A percentile compares a stretch with the other conserved stretches of the same genome.
These are phyloP conservation scores for Helicoverpa zea DNA, from an alignment of 1,140 invertebrate species.

Conservation along the genomic window DNA sequence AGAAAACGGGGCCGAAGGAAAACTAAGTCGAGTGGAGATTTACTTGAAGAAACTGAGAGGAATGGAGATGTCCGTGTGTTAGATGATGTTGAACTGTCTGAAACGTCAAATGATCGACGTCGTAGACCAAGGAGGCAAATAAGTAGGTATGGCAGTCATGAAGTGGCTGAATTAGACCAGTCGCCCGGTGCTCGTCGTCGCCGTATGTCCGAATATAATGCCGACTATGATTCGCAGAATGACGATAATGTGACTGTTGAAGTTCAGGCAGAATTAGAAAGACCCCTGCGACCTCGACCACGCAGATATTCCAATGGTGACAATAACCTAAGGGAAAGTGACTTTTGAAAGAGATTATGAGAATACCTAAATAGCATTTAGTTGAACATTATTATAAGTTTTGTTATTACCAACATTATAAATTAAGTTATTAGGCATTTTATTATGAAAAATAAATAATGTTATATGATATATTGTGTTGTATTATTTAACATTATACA, in stretches of 20 bases:
- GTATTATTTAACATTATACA: background rate
- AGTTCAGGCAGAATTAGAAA: conserved; percentile 72
- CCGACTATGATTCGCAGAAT: conserved; percentile 54
- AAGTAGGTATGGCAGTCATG: conserved; percentile 78
- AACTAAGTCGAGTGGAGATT: conserved; percentile 85
- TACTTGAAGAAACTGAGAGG: conserved; percentile 81
- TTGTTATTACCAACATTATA: background rate
- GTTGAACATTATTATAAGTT: background rate
- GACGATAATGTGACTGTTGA: conserved; percentile 64
- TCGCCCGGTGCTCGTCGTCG: conserved; percentile 78
- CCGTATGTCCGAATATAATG: conserved; percentile 71
- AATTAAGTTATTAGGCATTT: background rate
- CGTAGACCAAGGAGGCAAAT: conserved; percentile 71
- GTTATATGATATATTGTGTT: background rate
- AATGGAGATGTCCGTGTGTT: conserved; percentile 71
- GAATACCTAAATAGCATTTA: background rate
- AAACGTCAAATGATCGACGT: conserved; percentile 62
- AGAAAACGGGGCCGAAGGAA: conserved; percentile 83
- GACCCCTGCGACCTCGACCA: conserved; percentile 67
- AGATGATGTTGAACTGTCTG: conserved; percentile 71
- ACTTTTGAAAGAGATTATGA: conserved; percentile 66
- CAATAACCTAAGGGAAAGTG: conserved; percentile 68
- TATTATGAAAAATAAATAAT: conserved; percentile 9
- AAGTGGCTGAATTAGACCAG: conserved; percentile 79
- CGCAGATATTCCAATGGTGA: conserved; percentile 72